Base-by-base conservation (phyloP, 2,888 invertebrate genomes). In the Eupithecia dodoneata region DNA sequence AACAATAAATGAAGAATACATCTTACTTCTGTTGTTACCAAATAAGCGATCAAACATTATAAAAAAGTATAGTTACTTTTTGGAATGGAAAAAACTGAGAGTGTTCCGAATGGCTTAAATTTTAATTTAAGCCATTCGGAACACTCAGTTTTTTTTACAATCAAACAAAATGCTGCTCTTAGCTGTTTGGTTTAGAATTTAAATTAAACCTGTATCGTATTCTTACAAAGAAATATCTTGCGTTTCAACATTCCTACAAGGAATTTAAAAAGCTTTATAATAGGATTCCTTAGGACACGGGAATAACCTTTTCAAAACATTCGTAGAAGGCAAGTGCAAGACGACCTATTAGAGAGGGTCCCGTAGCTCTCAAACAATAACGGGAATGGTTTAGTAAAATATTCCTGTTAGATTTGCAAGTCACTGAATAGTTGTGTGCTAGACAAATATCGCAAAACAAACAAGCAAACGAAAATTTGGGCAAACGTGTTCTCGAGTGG, bases 251-350 rank as follows among this genome's bases (percentile, higher is more conserved):
- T 70, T 70, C 12, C 70, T 70, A 18, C 70, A 12, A 13, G 70
- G 47, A 70, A 78, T 66, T 55, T 71, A 71, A 80, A 79, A 79
- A 75, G 77, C 76, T 74, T 45, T 30, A 42, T 67, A 77, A 72
- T 79, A 69, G 45, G 73, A 77, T 79, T 82, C 76, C 67, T 67
- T 70, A 59, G 44, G 77, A 80, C 74, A 47, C 71, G 65, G 78
- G 76, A 82, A 81, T 69, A 80, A 80, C 76, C 80, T 77, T 79
- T 76, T 74, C 52, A 78, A 80, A 80, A 77, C 79, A 79, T 79
- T 77, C 18, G 70, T 12, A 30, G 42, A 47, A 30, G 70, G n/a
- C 30, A 70, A 49, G 47, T 47, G 47, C 3, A 42, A 30, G 47
- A 47, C 55, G 55, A 7, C 2, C 3, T 4, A 47, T 69, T 45